These are phyloP conservation scores for Tineola bisselliella DNA, from an alignment of 2,888 invertebrate species.

Conservation along the genomic window DNA sequence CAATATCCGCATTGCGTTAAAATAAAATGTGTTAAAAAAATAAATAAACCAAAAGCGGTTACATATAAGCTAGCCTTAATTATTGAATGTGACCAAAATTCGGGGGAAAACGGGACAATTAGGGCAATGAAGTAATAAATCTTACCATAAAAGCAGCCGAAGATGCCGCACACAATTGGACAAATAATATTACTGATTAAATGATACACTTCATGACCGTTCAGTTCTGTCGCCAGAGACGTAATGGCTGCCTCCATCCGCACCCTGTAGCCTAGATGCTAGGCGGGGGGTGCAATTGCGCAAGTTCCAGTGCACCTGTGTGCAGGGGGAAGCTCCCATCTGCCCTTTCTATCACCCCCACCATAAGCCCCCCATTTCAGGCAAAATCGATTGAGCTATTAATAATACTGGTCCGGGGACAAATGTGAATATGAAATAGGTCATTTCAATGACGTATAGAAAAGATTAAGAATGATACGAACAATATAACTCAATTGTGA, in stretches of 20 bases:
- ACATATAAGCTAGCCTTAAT: not conserved
- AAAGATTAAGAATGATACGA: too few species aligned
- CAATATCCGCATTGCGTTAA: not conserved
- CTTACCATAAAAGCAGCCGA: not conserved
- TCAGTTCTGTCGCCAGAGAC: not conserved
- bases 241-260: not conserved
- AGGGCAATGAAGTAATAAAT: not conserved
- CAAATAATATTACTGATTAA: too few species aligned
- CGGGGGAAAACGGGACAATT: not conserved
- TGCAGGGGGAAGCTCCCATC: not conserved
- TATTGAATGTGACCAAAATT: not conserved
- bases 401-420: not conserved
- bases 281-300: not conserved
- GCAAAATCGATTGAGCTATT: constrained; percentile 2
- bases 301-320: constrained; percentile 1
- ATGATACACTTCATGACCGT: not conserved
- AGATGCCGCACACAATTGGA: too few species aligned
- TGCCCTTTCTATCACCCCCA: not conserved
- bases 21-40: not conserved
- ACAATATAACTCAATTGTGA: too few species aligned
- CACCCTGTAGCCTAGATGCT: not conserved
- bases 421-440: not conserved
- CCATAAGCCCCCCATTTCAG: not conserved
- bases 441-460: not conserved
- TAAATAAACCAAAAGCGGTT: not conserved